Evolutionary conservation across 2,888 invertebrate species (phyloP).

Genomic region (Serripes groenlandicus): DNA sequence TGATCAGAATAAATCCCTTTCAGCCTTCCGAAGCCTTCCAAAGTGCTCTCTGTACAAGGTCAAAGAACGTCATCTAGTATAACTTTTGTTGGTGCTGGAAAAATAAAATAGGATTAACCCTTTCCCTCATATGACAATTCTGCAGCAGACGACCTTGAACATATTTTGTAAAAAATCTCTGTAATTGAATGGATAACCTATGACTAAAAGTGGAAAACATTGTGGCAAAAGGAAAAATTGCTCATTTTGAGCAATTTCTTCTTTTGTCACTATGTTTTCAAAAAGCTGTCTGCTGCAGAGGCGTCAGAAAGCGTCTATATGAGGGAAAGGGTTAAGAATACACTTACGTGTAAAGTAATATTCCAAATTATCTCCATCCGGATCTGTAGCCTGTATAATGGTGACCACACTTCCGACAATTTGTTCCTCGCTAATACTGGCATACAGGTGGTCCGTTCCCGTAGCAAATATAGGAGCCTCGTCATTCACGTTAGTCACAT

Average conservation of each 20-base stretch:
- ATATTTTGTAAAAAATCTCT: too few species aligned
- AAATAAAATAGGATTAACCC: too few species aligned
- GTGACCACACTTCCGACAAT: constrained; percentile 94
- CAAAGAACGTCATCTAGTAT: too few species aligned
- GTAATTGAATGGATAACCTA: too few species aligned
- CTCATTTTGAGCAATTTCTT: background rate
- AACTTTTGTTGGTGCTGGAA: too few species aligned
- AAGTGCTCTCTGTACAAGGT: too few species aligned
- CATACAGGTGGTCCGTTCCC: constrained; percentile 63
- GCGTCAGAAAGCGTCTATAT: background rate
- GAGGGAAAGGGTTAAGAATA: background rate
- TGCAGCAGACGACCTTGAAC: too few species aligned
- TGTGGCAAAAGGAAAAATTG: background rate
- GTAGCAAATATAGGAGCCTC: constrained; percentile 91
- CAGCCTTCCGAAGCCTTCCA: too few species aligned
- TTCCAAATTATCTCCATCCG: constrained; percentile 98
- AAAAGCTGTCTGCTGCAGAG: background rate
- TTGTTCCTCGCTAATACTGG: constrained; percentile 78
- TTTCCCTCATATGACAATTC: too few species aligned
- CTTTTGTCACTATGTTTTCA: background rate
- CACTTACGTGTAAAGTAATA: constrained; percentile 89
- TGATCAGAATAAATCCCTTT: too few species aligned
- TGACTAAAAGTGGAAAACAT: too few species aligned
- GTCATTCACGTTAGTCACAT: constrained; percentile 99
- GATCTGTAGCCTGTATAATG: constrained; percentile 98